phyloP scores from a whole-genome alignment of 2,888 invertebrate species.

The Agonopterix alstromeriana region DNA sequence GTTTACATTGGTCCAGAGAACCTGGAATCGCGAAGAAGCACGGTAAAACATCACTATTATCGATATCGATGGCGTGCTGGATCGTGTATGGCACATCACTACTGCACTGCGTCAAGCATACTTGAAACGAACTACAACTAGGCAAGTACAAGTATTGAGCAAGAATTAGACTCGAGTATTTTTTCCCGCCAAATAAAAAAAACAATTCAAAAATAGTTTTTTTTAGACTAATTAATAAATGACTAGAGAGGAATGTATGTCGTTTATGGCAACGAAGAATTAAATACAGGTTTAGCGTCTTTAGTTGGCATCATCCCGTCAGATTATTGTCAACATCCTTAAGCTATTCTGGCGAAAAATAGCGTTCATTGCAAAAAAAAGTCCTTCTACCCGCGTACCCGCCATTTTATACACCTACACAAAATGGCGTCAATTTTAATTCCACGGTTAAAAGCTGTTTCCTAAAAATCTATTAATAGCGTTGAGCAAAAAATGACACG shows the following conservation, averaged over 20 bases:
- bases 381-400: constrained; percentile 3
- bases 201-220: constrained; percentile 11
- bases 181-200: constrained; percentile 40
- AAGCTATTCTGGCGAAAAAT: constrained; percentile 46
- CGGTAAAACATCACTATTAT: constrained; percentile 35
- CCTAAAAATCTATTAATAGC: constrained; percentile 13
- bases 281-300: constrained; percentile 32
- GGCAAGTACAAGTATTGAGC: constrained; percentile 68
- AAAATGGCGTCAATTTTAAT: constrained; percentile 14
- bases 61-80: constrained; percentile 31
- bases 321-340: constrained; percentile 67
- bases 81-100: constrained; percentile 61
- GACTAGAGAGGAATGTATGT: constrained; percentile 72
- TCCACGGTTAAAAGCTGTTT: neutral
- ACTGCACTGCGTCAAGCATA: constrained; percentile 58
- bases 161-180: constrained; percentile 44
- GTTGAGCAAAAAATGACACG: constrained; percentile 45
- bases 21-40: constrained; percentile 51
- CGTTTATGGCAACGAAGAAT: constrained; percentile 45
- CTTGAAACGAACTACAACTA: constrained; percentile 47
- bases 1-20: constrained; percentile 65
- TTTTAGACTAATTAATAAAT: constrained; percentile 34
- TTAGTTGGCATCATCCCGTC: constrained; percentile 56
- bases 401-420: constrained; percentile 9
- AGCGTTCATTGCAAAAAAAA: constrained; percentile 24